These are phyloP conservation scores for Macquaria ambigua DNA, from an alignment of 2,113 vertebrate genomes.

Conservation along the genomic window DNA sequence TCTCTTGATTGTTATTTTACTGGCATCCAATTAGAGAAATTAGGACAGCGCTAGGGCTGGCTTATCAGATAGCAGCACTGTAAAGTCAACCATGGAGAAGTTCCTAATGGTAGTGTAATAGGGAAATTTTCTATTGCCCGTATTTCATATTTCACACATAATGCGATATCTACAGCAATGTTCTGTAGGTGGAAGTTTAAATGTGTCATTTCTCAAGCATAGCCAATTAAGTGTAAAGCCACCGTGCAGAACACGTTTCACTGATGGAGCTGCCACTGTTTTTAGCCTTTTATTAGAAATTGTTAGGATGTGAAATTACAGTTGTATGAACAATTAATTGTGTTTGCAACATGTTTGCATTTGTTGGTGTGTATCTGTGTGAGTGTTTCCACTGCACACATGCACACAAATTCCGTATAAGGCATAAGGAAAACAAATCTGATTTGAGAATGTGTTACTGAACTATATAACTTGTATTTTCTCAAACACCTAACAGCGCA, in stretches of 20 bases:
- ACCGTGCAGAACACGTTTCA: constrained; percentile 47
- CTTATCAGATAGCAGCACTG: constrained; percentile 55
- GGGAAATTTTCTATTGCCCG: constrained; percentile 41
- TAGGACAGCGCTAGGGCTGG: constrained; percentile 39
- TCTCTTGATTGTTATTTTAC: constrained; percentile 77
- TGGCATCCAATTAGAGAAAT: constrained; percentile 72
- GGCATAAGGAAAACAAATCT: background rate
- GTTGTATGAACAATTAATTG: constrained; percentile 29
- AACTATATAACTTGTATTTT: background rate
- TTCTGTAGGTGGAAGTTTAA: constrained; percentile 59
- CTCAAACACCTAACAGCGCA: background rate
- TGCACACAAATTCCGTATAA: background rate
- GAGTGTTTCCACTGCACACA: too few relatives aligned
- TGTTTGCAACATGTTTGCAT: constrained; percentile 28
- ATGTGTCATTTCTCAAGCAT: constrained; percentile 63
- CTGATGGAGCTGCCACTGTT: constrained; percentile 43
- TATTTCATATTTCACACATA: constrained; percentile 73
- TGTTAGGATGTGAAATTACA: constrained; percentile 51
- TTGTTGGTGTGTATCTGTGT: background rate
- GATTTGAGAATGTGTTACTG: constrained; percentile 6
- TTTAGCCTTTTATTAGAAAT: constrained; percentile 54
- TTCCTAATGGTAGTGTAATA: constrained; percentile 58
- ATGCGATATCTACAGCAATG: constrained; percentile 58
- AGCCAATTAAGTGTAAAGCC: constrained; percentile 66
- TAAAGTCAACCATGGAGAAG: constrained; percentile 49